Conservation (phyloP, 2,797 vertebrate species). For the Euthynnus affinis region DNA sequence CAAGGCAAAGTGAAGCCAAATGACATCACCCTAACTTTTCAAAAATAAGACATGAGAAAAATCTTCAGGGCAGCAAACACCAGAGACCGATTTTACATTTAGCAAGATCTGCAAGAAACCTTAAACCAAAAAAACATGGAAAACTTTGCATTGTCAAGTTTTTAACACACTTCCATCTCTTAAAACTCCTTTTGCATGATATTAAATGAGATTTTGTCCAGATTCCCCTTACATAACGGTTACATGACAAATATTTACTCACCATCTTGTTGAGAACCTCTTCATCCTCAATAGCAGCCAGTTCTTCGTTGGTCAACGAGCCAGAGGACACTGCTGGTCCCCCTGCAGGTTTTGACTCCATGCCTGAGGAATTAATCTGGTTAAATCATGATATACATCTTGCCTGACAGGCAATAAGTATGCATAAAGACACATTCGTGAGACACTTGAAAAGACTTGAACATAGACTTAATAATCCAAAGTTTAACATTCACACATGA, state of each 20-base stretch:
- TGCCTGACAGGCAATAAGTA: background rate
- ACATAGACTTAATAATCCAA: background rate
- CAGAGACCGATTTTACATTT: background rate
- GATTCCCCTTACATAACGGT: background rate
- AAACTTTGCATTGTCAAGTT: no score
- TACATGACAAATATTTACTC: slow-evolving; percentile 19
- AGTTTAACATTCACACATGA: background rate
- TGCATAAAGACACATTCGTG: background rate
- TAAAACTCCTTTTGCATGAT: background rate
- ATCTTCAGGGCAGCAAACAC: background rate
- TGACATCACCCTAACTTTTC: background rate
- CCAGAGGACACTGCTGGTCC: slow-evolving; percentile 16
- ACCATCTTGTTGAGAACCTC: slow-evolving; percentile 95
- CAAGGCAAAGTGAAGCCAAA: no score
- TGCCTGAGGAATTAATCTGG: slow-evolving; percentile 47
- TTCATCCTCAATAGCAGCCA: slow-evolving; percentile 93
- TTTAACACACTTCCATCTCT: background rate
- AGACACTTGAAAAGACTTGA: background rate
- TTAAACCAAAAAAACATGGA: no score
- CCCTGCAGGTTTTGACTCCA: slow-evolving; percentile 66
- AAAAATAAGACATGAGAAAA: background rate
- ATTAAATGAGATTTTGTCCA: background rate
- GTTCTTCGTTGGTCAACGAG: slow-evolving; percentile 80
- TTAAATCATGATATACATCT: background rate
- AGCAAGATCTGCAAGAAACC: background rate